Conservation (phyloP, 2,113 vertebrate species). For the Chaetodon trifascialis region DNA sequence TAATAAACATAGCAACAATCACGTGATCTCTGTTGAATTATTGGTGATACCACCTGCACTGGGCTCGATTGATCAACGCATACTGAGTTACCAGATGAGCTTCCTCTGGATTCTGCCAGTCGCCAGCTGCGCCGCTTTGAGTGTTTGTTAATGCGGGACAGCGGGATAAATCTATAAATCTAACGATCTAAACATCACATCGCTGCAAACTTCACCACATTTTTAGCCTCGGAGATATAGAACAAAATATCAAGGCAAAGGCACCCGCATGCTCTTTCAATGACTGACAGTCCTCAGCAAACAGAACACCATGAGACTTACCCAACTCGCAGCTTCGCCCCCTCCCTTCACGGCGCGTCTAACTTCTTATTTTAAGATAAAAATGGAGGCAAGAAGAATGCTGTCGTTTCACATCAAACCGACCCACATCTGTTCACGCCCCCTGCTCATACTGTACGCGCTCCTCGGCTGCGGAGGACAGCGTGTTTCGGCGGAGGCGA, state of each 20-base stretch:
- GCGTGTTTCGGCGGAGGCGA: neutral
- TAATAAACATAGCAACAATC: neutral
- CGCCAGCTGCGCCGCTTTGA: neutral
- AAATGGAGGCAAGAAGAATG: neutral
- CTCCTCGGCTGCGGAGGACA: neutral
- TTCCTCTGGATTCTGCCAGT: slow-evolving; percentile 2
- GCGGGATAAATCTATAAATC: too few species aligned
- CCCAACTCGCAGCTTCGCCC: slow-evolving; percentile 33
- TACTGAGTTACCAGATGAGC: slow-evolving; percentile 11
- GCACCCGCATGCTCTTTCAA: neutral
- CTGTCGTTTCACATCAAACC: neutral
- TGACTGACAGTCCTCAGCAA: neutral
- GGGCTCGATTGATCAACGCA: slow-evolving; percentile 38
- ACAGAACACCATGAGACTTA: slow-evolving; percentile 43
- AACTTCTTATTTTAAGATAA: slow-evolving; percentile 11
- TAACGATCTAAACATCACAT: neutral
- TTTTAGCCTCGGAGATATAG: neutral
- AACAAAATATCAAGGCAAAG: neutral
- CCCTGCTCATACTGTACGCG: neutral
- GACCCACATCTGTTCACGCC: neutral
- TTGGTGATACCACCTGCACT: neutral
- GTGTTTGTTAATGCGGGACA: slow-evolving; percentile 23
- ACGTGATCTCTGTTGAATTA: slow-evolving; percentile 15
- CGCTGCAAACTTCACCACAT: neutral
- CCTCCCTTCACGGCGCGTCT: neutral